A percentile compares a stretch with the other conserved stretches of the same genome.
These are phyloP conservation scores for Nomada ruficornis DNA, from an alignment of 2,888 invertebrate genomes.

Conservation along the genomic window DNA sequence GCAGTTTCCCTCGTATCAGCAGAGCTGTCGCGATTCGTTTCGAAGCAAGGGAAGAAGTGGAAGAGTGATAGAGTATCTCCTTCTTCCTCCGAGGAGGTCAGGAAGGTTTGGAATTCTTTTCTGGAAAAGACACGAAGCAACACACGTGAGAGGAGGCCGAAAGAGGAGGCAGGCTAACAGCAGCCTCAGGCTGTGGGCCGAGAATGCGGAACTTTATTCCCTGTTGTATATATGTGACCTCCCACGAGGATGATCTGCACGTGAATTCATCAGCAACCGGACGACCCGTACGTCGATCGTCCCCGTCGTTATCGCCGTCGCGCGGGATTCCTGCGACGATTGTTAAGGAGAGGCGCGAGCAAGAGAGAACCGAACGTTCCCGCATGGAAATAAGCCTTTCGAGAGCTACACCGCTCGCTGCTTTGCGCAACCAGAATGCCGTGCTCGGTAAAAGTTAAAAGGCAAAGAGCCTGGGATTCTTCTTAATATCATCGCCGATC, in stretches of 20 bases:
- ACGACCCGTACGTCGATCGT: conserved; percentile 33
- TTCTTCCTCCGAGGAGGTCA: conserved; percentile 42
- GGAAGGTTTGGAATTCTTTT: conserved; percentile 47
- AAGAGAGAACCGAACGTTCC: conserved; percentile 2
- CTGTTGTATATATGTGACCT: conserved; percentile 52
- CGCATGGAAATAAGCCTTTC: conserved; percentile 60
- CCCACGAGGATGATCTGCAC: conserved; percentile 71
- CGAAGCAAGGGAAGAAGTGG: not conserved
- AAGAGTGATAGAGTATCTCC: conserved; percentile 14
- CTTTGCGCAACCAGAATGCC: conserved; percentile 70
- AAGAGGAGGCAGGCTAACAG: conserved; percentile 65
- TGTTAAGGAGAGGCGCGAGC: conserved; percentile 29
- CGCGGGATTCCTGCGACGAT: conserved; percentile 14
- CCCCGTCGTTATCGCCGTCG: conserved; percentile 28
- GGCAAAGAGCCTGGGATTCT: conserved; percentile 57
- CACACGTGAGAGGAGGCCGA: not conserved
- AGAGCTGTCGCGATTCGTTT: conserved; percentile 9
- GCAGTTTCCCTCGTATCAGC: conserved; percentile 48
- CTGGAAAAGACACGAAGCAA: conserved; percentile 36
- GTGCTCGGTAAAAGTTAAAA: conserved; percentile 64
- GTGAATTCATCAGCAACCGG: conserved; percentile 70
- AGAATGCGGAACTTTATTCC: conserved; percentile 82
- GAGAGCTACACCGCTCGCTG: conserved; percentile 16
- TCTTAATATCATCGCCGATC: conserved; percentile 58
- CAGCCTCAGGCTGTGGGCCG: conserved; percentile 82